Percentiles rank a stretch among this genome's conserved stretches.
Conservation (phyloP, 2,113 vertebrate species). For the Tachysurus fulvidraco region DNA sequence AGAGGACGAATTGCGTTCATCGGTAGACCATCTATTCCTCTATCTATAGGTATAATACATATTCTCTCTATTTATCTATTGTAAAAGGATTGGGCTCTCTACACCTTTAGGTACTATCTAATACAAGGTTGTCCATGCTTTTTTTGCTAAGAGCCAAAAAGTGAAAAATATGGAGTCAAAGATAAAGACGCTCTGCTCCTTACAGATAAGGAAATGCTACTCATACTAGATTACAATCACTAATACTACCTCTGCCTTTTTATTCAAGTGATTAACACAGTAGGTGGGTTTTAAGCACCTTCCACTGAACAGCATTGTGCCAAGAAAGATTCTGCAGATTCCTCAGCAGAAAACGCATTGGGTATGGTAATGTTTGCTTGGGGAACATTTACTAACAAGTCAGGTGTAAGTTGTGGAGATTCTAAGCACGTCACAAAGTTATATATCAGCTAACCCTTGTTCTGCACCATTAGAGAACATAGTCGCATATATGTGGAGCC, state of each 20-base stretch:
- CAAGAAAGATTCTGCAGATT: background rate
- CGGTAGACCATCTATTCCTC: too few relatives aligned
- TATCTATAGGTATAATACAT: too few relatives aligned
- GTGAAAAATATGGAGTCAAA: background rate
- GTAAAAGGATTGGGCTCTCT: background rate
- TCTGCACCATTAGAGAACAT: background rate
- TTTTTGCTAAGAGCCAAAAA: background rate
- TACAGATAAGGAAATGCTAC: background rate
- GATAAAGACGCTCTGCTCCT: background rate
- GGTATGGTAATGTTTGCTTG: background rate
- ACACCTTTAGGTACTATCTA: background rate
- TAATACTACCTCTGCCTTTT: background rate
- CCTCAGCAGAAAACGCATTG: background rate
- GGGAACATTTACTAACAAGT: background rate
- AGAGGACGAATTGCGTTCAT: too few relatives aligned
- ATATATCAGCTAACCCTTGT: background rate
- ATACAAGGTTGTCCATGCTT: background rate
- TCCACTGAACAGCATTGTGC: background rate
- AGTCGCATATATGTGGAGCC: background rate
- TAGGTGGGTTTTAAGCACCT: background rate
- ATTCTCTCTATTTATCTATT: background rate
- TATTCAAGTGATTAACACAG: background rate
- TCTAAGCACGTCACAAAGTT: background rate
- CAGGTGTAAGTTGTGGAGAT: background rate
- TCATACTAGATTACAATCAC: background rate